Conservation (phyloP, 2,888 invertebrate species). For the Cheilosia variabilis region DNA sequence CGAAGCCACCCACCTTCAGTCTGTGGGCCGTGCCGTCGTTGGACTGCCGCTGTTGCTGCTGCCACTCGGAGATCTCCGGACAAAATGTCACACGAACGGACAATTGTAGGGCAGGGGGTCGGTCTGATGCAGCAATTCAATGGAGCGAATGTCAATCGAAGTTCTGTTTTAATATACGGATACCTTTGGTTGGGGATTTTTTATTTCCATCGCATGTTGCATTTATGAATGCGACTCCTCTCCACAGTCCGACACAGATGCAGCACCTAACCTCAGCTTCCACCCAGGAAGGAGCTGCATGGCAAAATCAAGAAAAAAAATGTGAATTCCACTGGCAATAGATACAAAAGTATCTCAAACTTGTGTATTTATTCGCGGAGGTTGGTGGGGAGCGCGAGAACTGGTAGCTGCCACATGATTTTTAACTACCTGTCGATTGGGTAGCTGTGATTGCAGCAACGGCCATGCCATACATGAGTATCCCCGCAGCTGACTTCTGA, state of each 20-base stretch:
- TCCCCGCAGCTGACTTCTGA: constrained; percentile 67
- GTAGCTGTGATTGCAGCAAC: constrained; percentile 67
- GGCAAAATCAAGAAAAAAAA: not conserved
- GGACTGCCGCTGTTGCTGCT: constrained; percentile 19
- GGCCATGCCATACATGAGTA: constrained; percentile 31
- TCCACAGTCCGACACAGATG: constrained; percentile 24
- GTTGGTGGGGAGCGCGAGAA: constrained; percentile 28
- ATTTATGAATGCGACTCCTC: constrained; percentile 70
- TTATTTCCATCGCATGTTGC: constrained; percentile 42
- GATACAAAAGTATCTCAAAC: constrained; percentile 71
- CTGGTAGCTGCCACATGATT: constrained; percentile 71
- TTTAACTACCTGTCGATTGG: constrained; percentile 73
- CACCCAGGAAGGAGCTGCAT: constrained; percentile 33
- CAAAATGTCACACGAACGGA: constrained; percentile 66
- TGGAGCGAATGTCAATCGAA: constrained; percentile 65
- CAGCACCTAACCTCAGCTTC: constrained; percentile 50
- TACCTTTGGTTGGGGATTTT: constrained; percentile 32
- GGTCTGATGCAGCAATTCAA: constrained; percentile 26
- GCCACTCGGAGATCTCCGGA: constrained; percentile 65
- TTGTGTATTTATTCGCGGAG: constrained; percentile 62
- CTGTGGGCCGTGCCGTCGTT: constrained; percentile 39
- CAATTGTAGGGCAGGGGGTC: constrained; percentile 63
- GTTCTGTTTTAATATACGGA: constrained; percentile 49
- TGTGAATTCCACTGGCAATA: constrained; percentile 43
- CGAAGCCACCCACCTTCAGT: constrained; percentile 71